Conservation (phyloP, 2,888 invertebrate genomes). For the Eupithecia dodoneata region DNA sequence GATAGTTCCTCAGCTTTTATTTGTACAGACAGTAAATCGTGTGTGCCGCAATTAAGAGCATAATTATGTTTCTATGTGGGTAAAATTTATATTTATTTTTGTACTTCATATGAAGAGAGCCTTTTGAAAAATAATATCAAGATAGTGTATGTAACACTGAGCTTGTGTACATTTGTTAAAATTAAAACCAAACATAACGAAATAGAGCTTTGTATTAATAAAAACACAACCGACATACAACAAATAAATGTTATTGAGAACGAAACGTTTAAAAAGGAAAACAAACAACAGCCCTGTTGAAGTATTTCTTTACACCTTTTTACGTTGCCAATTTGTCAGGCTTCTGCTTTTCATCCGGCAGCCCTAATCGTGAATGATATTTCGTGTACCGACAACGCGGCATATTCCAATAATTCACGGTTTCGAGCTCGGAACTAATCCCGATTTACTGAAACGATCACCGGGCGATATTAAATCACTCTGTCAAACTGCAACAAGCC, state of each 20-base stretch:
- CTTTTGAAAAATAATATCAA: background rate
- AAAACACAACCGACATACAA: background rate
- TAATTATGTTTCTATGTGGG: background rate
- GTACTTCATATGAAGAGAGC: background rate
- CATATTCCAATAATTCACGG: constrained; percentile 73
- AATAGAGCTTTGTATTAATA: background rate
- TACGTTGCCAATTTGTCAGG: constrained; percentile 26
- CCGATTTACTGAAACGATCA: constrained; percentile 79
- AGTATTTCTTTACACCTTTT: constrained; percentile 16
- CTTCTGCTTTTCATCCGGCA: constrained; percentile 45
- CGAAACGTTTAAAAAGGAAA: background rate
- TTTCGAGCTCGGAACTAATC: constrained; percentile 72
- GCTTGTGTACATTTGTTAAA: background rate
- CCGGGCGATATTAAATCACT: constrained; percentile 78
- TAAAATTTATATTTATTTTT: background rate
- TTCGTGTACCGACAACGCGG: constrained; percentile 56
- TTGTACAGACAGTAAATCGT: background rate
- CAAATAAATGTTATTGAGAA: constrained; percentile 5
- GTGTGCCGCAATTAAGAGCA: background rate
- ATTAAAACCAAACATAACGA: background rate
- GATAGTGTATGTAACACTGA: background rate
- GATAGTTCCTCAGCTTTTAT: background rate
- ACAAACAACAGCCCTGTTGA: constrained; percentile 5
- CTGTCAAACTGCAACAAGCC: constrained; percentile 79
- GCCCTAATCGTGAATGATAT: constrained; percentile 51